A percentile compares a stretch with the other conserved stretches of the same genome.
Evolutionary conservation across 2,888 invertebrate genomes (phyloP).

Genomic region (Rhingia campestris): DNA sequence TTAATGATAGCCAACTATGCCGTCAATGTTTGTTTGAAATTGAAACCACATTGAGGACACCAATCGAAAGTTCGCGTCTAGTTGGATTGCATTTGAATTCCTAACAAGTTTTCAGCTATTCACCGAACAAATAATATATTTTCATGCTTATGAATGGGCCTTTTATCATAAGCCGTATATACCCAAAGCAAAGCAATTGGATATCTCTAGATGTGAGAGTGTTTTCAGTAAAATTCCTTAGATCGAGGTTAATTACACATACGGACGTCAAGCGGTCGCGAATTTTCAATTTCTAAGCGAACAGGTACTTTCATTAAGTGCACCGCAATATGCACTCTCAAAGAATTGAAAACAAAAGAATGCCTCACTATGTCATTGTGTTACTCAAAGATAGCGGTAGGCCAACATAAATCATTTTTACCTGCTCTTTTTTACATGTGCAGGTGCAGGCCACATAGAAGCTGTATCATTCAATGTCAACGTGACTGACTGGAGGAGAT

Average conservation of each 20-base stretch:
- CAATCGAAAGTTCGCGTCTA: constrained; percentile 35
- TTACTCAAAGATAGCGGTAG: background rate
- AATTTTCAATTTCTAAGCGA: no score
- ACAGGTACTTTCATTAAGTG: constrained; percentile 38
- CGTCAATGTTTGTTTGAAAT: constrained; percentile 28
- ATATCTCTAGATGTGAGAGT: background rate
- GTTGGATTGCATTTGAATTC: constrained; percentile 11
- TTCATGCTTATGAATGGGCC: no score
- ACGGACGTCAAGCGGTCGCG: constrained; percentile 10
- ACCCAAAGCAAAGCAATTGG: no score
- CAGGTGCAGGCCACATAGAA: background rate
- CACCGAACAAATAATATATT: no score
- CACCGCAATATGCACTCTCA: constrained; percentile 8
- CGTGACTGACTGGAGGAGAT: background rate
- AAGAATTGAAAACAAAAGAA: constrained; percentile 24
- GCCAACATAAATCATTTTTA: constrained; percentile 33
- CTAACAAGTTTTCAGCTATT: background rate
- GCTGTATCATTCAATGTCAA: constrained; percentile 48
- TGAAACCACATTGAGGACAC: constrained; percentile 39
- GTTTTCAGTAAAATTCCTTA: constrained; percentile 30
- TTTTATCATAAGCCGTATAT: no score
- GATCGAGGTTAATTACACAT: constrained; percentile 64
- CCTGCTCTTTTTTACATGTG: background rate
- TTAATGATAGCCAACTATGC: constrained; percentile 14
- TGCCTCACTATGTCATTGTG: constrained; percentile 14